Conservation (phyloP, 2,888 invertebrate genomes). For the Taphrorychus bicolor region DNA sequence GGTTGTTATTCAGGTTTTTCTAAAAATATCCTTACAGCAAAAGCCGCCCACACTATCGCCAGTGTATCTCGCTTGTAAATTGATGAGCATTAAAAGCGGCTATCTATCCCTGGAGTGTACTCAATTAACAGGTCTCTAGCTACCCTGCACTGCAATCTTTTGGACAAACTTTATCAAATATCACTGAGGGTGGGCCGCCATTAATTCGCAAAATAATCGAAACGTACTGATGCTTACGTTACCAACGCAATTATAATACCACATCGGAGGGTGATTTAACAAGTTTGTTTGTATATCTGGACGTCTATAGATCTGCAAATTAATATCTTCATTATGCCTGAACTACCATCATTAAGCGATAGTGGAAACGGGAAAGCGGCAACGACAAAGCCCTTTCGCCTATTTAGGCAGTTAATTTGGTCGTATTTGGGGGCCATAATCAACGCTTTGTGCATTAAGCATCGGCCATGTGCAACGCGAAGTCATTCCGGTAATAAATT, state of each 20-base stretch:
- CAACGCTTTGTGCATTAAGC: conserved; percentile 51
- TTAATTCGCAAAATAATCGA: too few species aligned
- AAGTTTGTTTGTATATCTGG: conserved; percentile 30
- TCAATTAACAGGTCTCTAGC: too few species aligned
- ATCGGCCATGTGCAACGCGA: conserved; percentile 40
- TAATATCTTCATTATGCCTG: conserved; percentile 37
- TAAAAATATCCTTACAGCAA: too few species aligned
- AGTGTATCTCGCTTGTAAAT: too few species aligned
- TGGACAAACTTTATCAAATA: too few species aligned
- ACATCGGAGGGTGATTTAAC: background rate
- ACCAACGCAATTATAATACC: conserved; percentile 24
- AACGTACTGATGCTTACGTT: too few species aligned
- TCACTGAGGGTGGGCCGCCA: too few species aligned
- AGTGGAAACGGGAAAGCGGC: conserved; percentile 19
- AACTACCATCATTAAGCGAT: conserved; percentile 35
- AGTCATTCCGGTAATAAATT: conserved; percentile 16
- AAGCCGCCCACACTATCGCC: too few species aligned
- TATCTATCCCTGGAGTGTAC: too few species aligned
- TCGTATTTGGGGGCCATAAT: conserved; percentile 47
- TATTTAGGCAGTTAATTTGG: conserved; percentile 50
- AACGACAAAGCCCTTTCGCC: conserved; percentile 43
- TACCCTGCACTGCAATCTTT: too few species aligned
- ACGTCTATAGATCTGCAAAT: conserved; percentile 33
- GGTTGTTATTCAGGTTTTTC: too few species aligned
- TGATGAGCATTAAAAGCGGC: too few species aligned